These are phyloP conservation scores for Drosophila acutilabella DNA, from an alignment of 2,888 invertebrate species.

Conservation along the genomic window DNA sequence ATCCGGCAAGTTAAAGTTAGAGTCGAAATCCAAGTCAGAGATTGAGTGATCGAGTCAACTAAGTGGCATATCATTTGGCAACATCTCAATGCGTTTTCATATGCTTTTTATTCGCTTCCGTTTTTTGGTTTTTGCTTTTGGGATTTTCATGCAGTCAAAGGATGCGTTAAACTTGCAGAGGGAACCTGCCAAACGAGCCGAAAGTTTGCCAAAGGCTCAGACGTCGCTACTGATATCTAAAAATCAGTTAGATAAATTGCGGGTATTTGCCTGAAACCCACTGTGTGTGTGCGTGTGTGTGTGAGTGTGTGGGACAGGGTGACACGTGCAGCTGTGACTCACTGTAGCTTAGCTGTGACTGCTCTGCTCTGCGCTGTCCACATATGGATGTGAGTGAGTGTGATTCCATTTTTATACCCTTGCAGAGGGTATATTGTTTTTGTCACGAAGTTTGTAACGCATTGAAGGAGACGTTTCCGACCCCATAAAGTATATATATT, in stretches of 20 bases:
- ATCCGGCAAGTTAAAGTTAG: conserved; percentile 25
- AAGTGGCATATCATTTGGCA: conserved; percentile 21
- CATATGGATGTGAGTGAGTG: conserved; percentile 2
- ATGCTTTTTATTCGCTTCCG: no score
- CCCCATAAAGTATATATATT: no score
- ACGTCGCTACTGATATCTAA: conserved; percentile 54
- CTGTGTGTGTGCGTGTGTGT: background rate
- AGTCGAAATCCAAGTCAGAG: background rate
- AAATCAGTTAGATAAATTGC: conserved; percentile 78
- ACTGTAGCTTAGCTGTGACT: conserved; percentile 4
- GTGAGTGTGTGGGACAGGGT: background rate
- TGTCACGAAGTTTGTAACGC: no score
- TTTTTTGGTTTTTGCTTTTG: no score
- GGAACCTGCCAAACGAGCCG: conserved; percentile 26
- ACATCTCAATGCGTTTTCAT: conserved; percentile 14
- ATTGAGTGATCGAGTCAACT: conserved; percentile 52
- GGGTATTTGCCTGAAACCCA: conserved; percentile 53
- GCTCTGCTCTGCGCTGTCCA: background rate
- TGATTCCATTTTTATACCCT: background rate
- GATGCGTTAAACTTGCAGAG: conserved; percentile 8
- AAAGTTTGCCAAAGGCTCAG: conserved; percentile 27
- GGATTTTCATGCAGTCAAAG: conserved; percentile 4
- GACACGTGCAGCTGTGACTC: conserved; percentile 58
- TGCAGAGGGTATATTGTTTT: no score
- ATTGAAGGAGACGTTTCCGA: no score